Evolutionary conservation across 2,797 vertebrate species (phyloP).

Genomic region (Callimico goeldii): DNA sequence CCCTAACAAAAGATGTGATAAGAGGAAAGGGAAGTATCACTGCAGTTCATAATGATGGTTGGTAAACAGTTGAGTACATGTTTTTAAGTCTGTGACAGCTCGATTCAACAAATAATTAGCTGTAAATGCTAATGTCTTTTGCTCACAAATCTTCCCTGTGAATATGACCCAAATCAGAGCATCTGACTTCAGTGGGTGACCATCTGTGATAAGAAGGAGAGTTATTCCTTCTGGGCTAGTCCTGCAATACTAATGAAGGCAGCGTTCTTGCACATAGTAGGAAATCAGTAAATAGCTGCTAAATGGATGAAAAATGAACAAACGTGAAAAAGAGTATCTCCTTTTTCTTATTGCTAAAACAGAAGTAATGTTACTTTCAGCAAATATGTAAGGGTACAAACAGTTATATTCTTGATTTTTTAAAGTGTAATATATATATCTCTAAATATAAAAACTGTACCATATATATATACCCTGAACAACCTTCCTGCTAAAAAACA

Average conservation of each 20-base stretch:
- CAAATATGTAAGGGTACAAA: not conserved
- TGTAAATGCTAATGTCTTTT: conserved; percentile 47
- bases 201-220: conserved; percentile 11
- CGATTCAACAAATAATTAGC: conserved; percentile 57
- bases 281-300: not conserved
- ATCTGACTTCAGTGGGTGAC: not conserved
- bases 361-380: conserved; percentile 15
- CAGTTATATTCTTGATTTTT: not conserved
- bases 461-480: not conserved
- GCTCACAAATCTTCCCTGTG: conserved; percentile 52
- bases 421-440: not conserved
- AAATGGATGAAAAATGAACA: not conserved
- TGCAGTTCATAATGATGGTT: conserved; percentile 34
- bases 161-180: conserved; percentile 48
- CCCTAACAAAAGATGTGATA: conserved; percentile 76
- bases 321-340: conserved; percentile 6
- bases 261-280: not conserved
- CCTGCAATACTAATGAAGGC: not conserved
- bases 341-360: conserved; percentile 17
- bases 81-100: conserved; percentile 69
- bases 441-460: not conserved
- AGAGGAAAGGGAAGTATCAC: conserved; percentile 70
- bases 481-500: not conserved
- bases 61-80: conserved; percentile 76
- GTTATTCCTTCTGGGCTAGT: not conserved